Evolutionary conservation across 2,113 vertebrate species (phyloP).

Genomic region (Pterocles burchelli): DNA sequence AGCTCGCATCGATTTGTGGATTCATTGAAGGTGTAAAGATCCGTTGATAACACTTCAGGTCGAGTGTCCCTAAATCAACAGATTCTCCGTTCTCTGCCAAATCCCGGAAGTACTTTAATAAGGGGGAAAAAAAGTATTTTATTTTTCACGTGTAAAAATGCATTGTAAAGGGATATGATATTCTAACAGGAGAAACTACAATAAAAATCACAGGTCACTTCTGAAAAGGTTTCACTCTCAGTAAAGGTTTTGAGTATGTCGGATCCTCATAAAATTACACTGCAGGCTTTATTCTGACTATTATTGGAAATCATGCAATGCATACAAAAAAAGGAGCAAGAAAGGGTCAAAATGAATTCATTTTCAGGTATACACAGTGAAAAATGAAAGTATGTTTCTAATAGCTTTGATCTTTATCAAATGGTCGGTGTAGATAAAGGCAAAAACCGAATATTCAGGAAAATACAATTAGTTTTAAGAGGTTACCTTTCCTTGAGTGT

Average conservation of each 20-base stretch:
- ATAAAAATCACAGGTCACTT: not conserved
- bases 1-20: not conserved
- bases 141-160: not conserved
- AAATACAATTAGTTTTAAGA: slow-evolving; percentile 3
- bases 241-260: not conserved
- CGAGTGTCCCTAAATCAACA: not conserved
- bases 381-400: not conserved
- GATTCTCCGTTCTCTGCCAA: not conserved
- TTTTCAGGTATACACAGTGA: not conserved
- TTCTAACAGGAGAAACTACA: not conserved
- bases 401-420: slow-evolving; percentile 2
- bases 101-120: slow-evolving; percentile 7
- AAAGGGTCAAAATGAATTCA: not conserved
- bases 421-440: not conserved
- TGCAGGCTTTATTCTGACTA: not conserved
- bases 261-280: not conserved
- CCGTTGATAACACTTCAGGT: not conserved
- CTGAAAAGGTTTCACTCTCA: not conserved
- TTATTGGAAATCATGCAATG: not conserved
- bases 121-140: not conserved
- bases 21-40: not conserved
- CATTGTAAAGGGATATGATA: not conserved
- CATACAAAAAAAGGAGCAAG: not conserved
- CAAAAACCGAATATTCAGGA: not conserved
- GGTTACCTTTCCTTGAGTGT: slow-evolving; percentile 19